phyloP scores from a whole-genome alignment of 2,888 invertebrate species.

The Amphipyra tragopoginis region DNA sequence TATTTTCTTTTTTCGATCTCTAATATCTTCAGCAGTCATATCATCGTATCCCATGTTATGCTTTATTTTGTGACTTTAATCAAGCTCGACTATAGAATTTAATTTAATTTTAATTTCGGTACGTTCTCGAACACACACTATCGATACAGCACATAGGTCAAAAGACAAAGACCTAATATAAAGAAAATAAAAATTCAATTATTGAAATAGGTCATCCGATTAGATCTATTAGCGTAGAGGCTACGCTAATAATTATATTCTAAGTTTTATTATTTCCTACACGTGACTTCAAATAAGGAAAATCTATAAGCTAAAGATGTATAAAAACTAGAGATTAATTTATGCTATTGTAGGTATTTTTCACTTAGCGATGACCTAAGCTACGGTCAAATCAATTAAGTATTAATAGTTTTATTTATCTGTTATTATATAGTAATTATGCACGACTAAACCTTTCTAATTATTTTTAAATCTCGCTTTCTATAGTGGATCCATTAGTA shows the following conservation, averaged over 20 bases:
- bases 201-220: too few species aligned
- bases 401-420: not conserved
- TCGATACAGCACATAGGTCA: too few species aligned
- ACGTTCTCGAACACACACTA: too few species aligned
- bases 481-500: not conserved
- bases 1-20: too few species aligned
- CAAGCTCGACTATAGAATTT: too few species aligned
- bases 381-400: conserved; percentile 20
- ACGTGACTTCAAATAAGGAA: not conserved
- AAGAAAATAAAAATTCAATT: too few species aligned
- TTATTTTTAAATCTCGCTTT: not conserved
- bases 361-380: conserved; percentile 20
- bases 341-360: conserved; percentile 7
- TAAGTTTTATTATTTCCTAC: conserved; percentile 3
- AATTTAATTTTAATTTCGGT: too few species aligned
- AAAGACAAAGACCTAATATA: too few species aligned
- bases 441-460: not conserved
- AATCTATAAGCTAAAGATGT: conserved; percentile 1
- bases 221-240: not conserved
- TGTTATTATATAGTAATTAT: not conserved
- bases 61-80: too few species aligned
- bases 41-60: too few species aligned
- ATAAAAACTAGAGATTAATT: conserved; percentile 12
- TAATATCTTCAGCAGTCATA: too few species aligned
- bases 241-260: too few species aligned